phyloP scores from a whole-genome alignment of 2,888 invertebrate genomes.

The Yponomeuta evonymella region DNA sequence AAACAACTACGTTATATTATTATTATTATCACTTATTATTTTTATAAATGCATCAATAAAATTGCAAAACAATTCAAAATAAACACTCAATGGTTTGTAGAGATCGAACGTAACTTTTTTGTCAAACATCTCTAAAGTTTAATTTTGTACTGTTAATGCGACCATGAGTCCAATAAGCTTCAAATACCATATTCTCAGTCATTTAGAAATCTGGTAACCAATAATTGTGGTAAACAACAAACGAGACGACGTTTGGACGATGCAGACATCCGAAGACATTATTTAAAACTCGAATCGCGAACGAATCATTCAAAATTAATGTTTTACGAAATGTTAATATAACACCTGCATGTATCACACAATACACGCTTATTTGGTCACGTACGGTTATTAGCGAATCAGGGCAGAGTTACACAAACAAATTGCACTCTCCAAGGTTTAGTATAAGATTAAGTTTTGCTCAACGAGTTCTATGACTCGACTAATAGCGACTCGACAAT shows the following conservation, averaged over 20 bases:
- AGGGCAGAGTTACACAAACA: not conserved
- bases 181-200: not conserved
- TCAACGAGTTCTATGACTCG: no score
- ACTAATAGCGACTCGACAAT: no score
- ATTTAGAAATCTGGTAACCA: not conserved
- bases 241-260: no score
- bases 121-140: not conserved
- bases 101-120: not conserved
- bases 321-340: not conserved
- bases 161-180: not conserved
- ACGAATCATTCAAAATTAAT: not conserved
- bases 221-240: no score
- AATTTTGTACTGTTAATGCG: not conserved
- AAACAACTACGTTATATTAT: not conserved
- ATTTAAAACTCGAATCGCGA: not conserved
- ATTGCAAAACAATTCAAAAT: not conserved
- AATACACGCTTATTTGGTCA: not conserved
- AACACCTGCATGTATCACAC: not conserved
- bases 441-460: no score
- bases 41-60: slow-evolving; percentile 6
- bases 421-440: not conserved
- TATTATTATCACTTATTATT: slow-evolving; percentile 8
- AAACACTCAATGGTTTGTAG: not conserved
- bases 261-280: no score
- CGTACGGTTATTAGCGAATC: not conserved